phyloP scores from a whole-genome alignment of 2,797 vertebrate species.

The Rachycentron canadum region DNA sequence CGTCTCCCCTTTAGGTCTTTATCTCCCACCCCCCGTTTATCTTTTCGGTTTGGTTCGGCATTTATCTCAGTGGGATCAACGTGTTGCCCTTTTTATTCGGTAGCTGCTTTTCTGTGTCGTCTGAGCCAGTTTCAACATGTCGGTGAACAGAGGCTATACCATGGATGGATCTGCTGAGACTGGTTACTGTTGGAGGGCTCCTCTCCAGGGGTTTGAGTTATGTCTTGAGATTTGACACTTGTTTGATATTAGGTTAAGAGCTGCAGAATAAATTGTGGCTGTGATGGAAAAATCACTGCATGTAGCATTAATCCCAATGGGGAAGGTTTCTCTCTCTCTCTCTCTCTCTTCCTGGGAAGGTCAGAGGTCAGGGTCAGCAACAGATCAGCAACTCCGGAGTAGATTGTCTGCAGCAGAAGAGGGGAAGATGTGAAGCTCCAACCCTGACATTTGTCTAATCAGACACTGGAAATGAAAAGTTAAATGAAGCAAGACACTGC shows the following conservation, averaged over 20 bases:
- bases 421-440: neutral
- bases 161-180: constrained; percentile 45
- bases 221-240: constrained; percentile 6
- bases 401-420: constrained; percentile 7
- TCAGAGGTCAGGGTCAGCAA: constrained; percentile 65
- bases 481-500: constrained; percentile 27
- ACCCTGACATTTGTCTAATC: constrained; percentile 30
- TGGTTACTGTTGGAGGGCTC: constrained; percentile 10
- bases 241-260: neutral
- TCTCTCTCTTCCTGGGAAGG: constrained; percentile 15
- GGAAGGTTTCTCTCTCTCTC: too few species aligned
- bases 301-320: constrained; percentile 9
- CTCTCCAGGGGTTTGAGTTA: neutral
- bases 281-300: constrained; percentile 11
- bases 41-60: neutral
- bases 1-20: constrained; percentile 1
- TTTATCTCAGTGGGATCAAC: neutral
- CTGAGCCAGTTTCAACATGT: constrained; percentile 67
- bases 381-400: constrained; percentile 47
- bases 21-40: neutral
- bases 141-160: constrained; percentile 24
- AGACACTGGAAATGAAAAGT: constrained; percentile 24
- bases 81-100: neutral
- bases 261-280: neutral
- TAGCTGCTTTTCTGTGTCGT: constrained; percentile 15